Base-by-base conservation (phyloP, 2,797 vertebrate genomes). In the Sphaeramia orbicularis region DNA sequence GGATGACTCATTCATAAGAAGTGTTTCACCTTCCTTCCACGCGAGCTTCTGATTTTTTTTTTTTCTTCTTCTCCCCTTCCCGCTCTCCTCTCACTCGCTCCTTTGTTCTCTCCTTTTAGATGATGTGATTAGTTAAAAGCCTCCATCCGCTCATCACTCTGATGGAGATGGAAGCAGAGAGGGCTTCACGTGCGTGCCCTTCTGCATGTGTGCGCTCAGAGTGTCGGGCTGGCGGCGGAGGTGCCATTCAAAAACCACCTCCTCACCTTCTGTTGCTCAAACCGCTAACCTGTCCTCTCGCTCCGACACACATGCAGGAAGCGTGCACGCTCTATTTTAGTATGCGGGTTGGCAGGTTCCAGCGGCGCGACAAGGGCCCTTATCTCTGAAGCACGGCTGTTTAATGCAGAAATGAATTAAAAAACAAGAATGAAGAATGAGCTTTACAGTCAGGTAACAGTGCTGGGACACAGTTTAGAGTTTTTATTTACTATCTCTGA, bases 111-210 rank as follows among this genome's bases (percentile, higher is more conserved):
- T 76, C 35, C 65, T 76, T 81, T 55, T 38, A 64, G 65, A 68
- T 84, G 53, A 87, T 85, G 66, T 74, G 68, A 89, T 88, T 85
- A 83, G 66, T 88, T 81, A 84, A 89, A 87, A 86, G 83, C 80
- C 47, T 77, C 50, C 63, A 74, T 74, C 65, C 45, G 15, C 43
- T 83, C 74, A 75, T 76, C 45, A 58, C 12, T 0, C 57, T 78
- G 69, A 84, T 76, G 69, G 45, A 64, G 45, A 52, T 52, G 43
- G 64, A 73, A 58, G 55, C 56, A 69, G 57, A 45, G 18, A 60
- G 51, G 49, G 42, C 50, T 27, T 37, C 27, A 35, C 48, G 54
- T 30, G 21, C 15, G 4, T 49, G 61, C 24, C n/a, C 58, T 13
- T 13, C 6, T 71, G 48, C 24, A 36, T 60, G 44, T 36, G 42